Evolutionary conservation across 1,140 invertebrate species (phyloP).

Genomic region (Papilio polytes): DNA sequence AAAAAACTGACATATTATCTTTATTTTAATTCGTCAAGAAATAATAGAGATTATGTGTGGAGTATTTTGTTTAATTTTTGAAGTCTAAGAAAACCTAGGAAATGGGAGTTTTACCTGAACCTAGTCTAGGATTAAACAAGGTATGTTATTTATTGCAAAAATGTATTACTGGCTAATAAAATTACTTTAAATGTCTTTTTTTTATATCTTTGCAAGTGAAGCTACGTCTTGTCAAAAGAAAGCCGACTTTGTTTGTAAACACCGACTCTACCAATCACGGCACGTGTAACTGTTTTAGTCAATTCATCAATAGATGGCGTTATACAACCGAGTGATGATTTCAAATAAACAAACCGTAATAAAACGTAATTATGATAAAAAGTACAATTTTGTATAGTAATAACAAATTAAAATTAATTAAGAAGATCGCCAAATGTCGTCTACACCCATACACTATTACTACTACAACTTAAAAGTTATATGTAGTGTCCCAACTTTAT

Average conservation of each 20-base stretch:
- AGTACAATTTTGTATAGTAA: not conserved
- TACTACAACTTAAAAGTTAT: not conserved
- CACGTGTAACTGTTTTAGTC: slow-evolving; percentile 17
- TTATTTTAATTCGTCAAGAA: too few species aligned
- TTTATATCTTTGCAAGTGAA: slow-evolving; percentile 41
- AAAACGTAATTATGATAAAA: not conserved
- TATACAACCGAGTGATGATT: not conserved
- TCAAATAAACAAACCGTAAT: not conserved
- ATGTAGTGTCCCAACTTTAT: not conserved
- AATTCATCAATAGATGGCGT: not conserved
- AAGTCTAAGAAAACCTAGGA: not conserved
- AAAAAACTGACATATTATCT: not conserved
- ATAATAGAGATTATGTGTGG: too few species aligned
- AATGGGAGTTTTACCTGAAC: not conserved
- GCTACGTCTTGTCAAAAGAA: slow-evolving; percentile 46
- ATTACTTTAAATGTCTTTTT: slow-evolving; percentile 1
- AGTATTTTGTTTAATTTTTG: too few species aligned
- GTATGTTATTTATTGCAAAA: not conserved
- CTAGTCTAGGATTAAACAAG: not conserved
- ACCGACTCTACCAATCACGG: slow-evolving; percentile 3
- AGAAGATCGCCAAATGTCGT: too few species aligned
- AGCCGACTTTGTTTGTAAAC: slow-evolving; percentile 28
- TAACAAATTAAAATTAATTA: not conserved
- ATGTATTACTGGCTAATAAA: too few species aligned
- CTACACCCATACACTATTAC: not conserved